phyloP scores from a whole-genome alignment of 2,888 invertebrate genomes.

The Platycheirus rosarum region DNA sequence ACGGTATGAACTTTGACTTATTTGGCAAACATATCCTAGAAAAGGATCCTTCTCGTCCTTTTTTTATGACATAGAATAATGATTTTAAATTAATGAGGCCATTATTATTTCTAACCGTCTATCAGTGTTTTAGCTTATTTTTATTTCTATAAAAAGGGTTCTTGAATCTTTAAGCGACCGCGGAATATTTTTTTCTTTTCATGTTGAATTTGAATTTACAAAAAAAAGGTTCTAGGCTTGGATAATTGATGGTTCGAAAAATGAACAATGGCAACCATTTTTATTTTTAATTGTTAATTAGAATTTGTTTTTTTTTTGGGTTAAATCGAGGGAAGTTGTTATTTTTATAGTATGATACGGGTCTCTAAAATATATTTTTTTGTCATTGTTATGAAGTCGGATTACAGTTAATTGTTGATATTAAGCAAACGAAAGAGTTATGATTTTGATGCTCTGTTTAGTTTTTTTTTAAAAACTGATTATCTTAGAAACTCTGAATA shows the following conservation, averaged over 20 bases:
- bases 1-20: constrained; percentile 6
- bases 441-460: too few relatives aligned
- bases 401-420: too few relatives aligned
- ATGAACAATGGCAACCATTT: neutral
- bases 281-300: neutral
- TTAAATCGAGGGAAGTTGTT: constrained; percentile 3
- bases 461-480: too few relatives aligned
- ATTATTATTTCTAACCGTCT: constrained; percentile 12
- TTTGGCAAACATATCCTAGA: neutral
- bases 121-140: neutral
- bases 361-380: too few relatives aligned
- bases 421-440: too few relatives aligned
- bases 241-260: constrained; percentile 10
- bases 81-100: constrained; percentile 25
- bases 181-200: neutral
- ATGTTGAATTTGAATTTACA: neutral
- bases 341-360: neutral
- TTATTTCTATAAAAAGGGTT: constrained; percentile 2
- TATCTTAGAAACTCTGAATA: too few relatives aligned
- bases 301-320: neutral
- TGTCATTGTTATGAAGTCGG: too few relatives aligned
- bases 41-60: neutral
- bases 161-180: constrained; percentile 3
- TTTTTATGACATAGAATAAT: constrained; percentile 4
- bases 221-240: neutral